These are phyloP conservation scores for Siphamia tubifer DNA, from an alignment of 2,113 vertebrate genomes.

Conservation along the genomic window DNA sequence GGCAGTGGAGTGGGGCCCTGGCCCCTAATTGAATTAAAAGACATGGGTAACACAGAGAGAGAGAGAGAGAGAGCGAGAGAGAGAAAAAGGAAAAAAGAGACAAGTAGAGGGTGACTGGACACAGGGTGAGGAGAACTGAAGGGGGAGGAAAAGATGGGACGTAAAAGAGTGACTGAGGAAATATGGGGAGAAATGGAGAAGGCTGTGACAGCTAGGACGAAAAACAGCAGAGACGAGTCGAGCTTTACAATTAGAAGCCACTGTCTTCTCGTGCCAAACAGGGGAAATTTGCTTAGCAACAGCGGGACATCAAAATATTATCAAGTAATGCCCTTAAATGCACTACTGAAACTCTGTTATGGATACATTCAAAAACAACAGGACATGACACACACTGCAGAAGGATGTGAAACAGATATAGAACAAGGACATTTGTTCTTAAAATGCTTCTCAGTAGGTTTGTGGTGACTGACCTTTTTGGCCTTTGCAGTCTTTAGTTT, in stretches of 20 bases:
- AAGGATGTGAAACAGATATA: too few species aligned
- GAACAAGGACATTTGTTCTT: too few species aligned
- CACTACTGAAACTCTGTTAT: not conserved
- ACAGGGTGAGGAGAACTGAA: slow-evolving; percentile 25
- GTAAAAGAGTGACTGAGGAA: slow-evolving; percentile 53
- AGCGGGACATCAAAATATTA: slow-evolving; percentile 17
- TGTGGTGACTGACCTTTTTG: too few species aligned
- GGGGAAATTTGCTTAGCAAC: slow-evolving; percentile 68
- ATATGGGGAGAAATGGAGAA: slow-evolving; percentile 43
- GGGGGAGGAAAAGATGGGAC: slow-evolving; percentile 15
- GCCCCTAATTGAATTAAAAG: slow-evolving; percentile 99
- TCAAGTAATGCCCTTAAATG: slow-evolving; percentile 35
- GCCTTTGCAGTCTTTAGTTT: too few species aligned
- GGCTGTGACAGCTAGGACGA: slow-evolving; percentile 55
- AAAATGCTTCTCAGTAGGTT: too few species aligned
- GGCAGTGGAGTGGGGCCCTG: slow-evolving; percentile 86
- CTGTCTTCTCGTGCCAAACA: slow-evolving; percentile 55
- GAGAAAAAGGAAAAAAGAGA: slow-evolving; percentile 6
- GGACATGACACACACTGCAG: not conserved
- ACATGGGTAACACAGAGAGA: slow-evolving; percentile 57
- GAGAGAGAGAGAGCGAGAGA: not conserved
- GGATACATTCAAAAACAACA: not conserved
- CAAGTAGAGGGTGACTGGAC: slow-evolving; percentile 45
- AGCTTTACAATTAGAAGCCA: slow-evolving; percentile 63
- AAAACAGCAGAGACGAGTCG: slow-evolving; percentile 56